Percentiles rank a stretch among this genome's conserved stretches.
Conservation (phyloP, 2,113 vertebrate species). For the Coracopsis vasa region DNA sequence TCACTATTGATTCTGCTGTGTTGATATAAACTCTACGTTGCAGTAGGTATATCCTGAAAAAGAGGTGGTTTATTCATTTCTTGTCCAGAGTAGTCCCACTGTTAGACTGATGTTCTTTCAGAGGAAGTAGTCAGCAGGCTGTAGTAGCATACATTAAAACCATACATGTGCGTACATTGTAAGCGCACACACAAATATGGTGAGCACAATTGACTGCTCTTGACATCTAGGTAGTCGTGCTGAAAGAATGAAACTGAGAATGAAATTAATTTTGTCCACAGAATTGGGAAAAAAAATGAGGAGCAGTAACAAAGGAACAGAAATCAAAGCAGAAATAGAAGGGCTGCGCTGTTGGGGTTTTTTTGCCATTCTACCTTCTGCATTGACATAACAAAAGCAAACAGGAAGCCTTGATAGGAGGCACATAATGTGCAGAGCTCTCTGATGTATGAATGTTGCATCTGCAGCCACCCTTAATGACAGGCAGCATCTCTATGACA, state of each 20-base stretch:
- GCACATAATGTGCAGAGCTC: background rate
- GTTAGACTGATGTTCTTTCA: background rate
- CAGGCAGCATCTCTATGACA: background rate
- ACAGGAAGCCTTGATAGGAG: background rate
- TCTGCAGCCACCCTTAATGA: background rate
- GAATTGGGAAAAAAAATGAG: background rate
- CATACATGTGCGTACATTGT: accelerated
- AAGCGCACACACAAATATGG: background rate
- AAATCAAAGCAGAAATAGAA: background rate
- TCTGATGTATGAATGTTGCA: background rate
- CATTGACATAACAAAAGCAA: background rate
- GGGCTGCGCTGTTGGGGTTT: accelerated
- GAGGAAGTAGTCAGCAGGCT: background rate
- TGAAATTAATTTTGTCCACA: background rate
- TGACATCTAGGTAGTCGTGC: background rate
- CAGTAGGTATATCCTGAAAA: background rate
- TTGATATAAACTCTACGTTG: background rate
- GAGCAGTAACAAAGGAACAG: background rate
- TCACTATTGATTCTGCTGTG: background rate
- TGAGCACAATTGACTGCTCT: background rate
- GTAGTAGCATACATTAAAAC: background rate
- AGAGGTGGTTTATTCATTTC: background rate
- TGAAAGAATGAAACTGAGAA: background rate
- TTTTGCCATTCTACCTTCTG: background rate
- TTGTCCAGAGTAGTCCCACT: background rate